phyloP scores from a whole-genome alignment of 92 coral and sea anemone genomes.

The Desmophyllum pertusum region DNA sequence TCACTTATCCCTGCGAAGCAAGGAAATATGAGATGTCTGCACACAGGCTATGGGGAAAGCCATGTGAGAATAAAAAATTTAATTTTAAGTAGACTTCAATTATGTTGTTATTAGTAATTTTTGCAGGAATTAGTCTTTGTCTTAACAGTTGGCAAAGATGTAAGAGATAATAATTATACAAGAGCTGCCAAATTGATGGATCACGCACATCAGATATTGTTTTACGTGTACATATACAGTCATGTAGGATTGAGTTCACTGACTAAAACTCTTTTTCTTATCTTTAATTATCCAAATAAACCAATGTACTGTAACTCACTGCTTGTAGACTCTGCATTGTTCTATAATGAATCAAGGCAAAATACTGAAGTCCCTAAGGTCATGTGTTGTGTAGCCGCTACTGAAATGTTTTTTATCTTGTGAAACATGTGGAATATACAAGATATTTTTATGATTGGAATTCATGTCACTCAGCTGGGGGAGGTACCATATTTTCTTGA shows the following conservation, averaged over 20 bases:
- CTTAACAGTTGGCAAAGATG: background rate
- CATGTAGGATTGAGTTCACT: background rate
- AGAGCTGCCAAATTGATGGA: constrained; percentile 13
- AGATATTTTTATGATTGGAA: no score
- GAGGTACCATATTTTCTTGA: no score
- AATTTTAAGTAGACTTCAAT: background rate
- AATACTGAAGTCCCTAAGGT: no score
- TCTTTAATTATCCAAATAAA: background rate
- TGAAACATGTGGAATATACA: no score
- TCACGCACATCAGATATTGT: constrained; percentile 8
- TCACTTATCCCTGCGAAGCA: no score
- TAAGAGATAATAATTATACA: constrained; percentile 25
- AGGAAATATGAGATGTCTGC: no score
- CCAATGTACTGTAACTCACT: background rate
- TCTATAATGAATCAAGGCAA: background rate
- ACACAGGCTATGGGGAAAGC: no score
- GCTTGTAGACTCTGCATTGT: background rate
- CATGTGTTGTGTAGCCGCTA: no score
- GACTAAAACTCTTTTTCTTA: background rate
- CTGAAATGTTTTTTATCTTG: no score
- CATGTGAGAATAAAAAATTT: no score
- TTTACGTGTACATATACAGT: constrained; percentile 15
- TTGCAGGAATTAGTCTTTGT: constrained; percentile 9
- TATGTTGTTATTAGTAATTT: background rate
- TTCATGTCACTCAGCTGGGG: no score